A percentile compares a stretch with the other conserved stretches of the same genome.
Conservation (phyloP, 2,888 invertebrate species). For the Himalopsyche japonica region DNA sequence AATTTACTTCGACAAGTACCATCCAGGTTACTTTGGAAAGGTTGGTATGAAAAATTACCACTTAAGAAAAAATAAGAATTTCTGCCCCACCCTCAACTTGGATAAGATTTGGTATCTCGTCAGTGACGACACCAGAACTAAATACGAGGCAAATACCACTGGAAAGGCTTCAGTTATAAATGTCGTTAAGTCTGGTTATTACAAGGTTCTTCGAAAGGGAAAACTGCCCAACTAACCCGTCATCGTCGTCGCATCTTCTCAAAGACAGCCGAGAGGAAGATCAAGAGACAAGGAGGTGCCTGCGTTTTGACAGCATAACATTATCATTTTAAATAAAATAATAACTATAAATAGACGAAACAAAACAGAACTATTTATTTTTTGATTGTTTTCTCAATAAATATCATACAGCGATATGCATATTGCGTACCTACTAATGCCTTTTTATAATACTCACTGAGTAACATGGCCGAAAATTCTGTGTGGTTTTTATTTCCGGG, state of each 20-base stretch:
- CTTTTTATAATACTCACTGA: no score
- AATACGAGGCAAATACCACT: conserved; percentile 77
- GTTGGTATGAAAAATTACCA: conserved; percentile 99
- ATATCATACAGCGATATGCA: no score
- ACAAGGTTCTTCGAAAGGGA: conserved; percentile 97
- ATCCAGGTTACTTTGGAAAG: conserved; percentile 99
- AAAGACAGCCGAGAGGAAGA: conserved; percentile 94
- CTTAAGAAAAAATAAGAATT: conserved; percentile 85
- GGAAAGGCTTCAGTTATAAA: conserved; percentile 97
- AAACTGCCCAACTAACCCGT: conserved; percentile 95
- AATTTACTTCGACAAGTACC: conserved; percentile 99
- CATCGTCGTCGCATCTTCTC: conserved; percentile 99
- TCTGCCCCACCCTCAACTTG: conserved; percentile 92
- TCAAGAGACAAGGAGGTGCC: conserved; percentile 95
- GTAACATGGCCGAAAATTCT: no score
- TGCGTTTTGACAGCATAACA: conserved; percentile 92
- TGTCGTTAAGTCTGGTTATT: conserved; percentile 93
- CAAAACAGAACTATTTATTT: no score
- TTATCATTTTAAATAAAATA: conserved; percentile 52
- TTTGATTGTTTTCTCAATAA: no score
- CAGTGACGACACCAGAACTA: conserved; percentile 84
- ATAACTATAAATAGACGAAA: no score
- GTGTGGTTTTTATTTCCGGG: background rate
- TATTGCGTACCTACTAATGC: no score
- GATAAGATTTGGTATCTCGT: conserved; percentile 98